phyloP scores from a whole-genome alignment of 2,113 vertebrate genomes.

The Laticauda laticaudata region DNA sequence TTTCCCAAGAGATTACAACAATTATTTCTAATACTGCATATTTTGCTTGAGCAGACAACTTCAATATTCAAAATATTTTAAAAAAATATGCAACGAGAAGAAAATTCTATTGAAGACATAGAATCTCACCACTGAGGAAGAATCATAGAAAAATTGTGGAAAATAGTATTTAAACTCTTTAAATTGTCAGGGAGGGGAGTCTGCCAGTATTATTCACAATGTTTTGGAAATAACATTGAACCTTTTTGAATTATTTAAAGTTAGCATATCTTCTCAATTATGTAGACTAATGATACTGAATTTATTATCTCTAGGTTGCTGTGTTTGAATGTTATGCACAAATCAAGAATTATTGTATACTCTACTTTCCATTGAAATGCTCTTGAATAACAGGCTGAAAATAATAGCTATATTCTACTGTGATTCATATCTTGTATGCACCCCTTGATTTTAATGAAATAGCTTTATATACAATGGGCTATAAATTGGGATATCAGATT shows the following conservation, averaged over 20 bases:
- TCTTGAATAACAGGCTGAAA: background rate
- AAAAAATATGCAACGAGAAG: background rate
- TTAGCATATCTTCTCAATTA: constrained; percentile 12
- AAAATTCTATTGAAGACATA: background rate
- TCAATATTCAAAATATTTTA: background rate
- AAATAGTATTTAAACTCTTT: background rate
- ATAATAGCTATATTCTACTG: background rate
- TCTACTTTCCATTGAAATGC: background rate
- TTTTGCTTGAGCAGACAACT: background rate
- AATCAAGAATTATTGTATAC: background rate
- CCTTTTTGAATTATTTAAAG: background rate
- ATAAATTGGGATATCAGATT: background rate
- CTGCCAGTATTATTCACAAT: background rate
- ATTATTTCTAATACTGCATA: background rate
- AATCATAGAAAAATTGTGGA: background rate
- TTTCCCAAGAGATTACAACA: background rate
- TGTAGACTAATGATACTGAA: background rate
- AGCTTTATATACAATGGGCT: background rate
- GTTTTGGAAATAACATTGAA: background rate
- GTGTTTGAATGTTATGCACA: background rate
- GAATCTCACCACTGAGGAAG: background rate
- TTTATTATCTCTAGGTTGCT: background rate
- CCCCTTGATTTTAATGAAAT: background rate
- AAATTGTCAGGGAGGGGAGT: background rate
- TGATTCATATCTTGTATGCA: background rate